Evolutionary conservation across 2,888 invertebrate genomes (phyloP), one percentile per base, ranked within the genome.

Genomic region (Amiota minor): DNA sequence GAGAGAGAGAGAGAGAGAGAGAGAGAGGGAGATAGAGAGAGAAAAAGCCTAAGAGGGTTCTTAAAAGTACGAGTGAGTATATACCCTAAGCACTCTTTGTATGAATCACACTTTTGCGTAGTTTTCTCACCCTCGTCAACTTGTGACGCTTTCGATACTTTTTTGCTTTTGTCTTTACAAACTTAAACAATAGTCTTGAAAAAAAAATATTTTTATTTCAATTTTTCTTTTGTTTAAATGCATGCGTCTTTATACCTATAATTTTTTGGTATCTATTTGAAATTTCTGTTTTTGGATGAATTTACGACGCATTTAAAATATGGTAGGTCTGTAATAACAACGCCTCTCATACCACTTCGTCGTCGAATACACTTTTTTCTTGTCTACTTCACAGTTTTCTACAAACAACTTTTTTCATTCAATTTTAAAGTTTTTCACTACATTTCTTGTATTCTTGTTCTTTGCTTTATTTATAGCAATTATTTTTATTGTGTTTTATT

Each of bases 41-140:
- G 35, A 2, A 8, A 35, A 8, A 35, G 35, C 2, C 35, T 6
- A 35, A 6, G 6, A 35, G 35, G 53, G n/a, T 53, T 55, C 47
- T 73, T 67, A 45, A 53, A n/a, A n/a, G n/a, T n/a, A n/a, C n/a
- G n/a, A n/a, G n/a, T n/a, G 49, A 65, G 16, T 16, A 16, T 11
- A 47, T 49, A 16, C 8, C 47, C 65, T 12, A 61, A 56, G 23
- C 62, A 68, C 35, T 35, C 35, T 1, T 35, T 56, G 77, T 70
- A 77, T 77, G 77, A 77, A 77, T 77, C 77, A 77, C 75, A 74
- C 75, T 72, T 68, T 74, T 47, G 11, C 56, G 46, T 61, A 18
- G 16, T 45, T 23, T 11, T 16, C 47, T 45, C 53, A 14, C 49
- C 53, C 56, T 67, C 16, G 8, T 4, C 8, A 18, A 64, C 35